Evolutionary conservation across 2,113 vertebrate genomes (phyloP).

Genomic region (Hippocampus mohnikei): DNA sequence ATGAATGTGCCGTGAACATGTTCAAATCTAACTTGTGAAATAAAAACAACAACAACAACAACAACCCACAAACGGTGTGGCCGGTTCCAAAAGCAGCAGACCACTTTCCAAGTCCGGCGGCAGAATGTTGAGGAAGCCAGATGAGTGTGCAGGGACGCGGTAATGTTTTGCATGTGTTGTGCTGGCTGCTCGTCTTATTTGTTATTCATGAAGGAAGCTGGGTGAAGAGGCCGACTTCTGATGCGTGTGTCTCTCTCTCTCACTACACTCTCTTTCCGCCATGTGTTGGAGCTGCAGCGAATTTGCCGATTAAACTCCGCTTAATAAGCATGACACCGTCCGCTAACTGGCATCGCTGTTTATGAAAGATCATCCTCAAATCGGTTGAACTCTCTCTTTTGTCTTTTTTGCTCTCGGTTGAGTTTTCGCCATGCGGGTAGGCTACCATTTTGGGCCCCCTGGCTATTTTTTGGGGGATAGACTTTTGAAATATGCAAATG

Average conservation of each 20-base stretch:
- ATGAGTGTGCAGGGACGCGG: slow-evolving; percentile 56
- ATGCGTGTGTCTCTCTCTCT: slow-evolving; percentile 52
- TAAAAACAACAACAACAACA: not conserved
- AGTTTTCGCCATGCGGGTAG: slow-evolving; percentile 66
- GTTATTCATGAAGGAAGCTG: slow-evolving; percentile 77
- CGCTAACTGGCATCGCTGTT: slow-evolving; percentile 55
- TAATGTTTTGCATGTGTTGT: slow-evolving; percentile 75
- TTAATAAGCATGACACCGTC: slow-evolving; percentile 36
- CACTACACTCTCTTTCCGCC: slow-evolving; percentile 21
- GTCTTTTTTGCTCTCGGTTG: slow-evolving; percentile 40
- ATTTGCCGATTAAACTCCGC: slow-evolving; percentile 35
- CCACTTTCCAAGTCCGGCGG: slow-evolving; percentile 11
- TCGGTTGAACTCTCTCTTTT: slow-evolving; percentile 35
- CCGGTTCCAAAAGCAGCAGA: slow-evolving; percentile 1
- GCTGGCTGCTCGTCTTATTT: slow-evolving; percentile 64
- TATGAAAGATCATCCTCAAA: slow-evolving; percentile 41
- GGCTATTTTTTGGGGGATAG: slow-evolving; percentile 70
- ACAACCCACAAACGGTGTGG: not conserved
- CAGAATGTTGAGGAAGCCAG: slow-evolving; percentile 50
- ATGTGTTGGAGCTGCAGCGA: slow-evolving; percentile 34
- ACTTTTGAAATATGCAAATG: slow-evolving; percentile 72
- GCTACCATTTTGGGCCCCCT: slow-evolving; percentile 54
- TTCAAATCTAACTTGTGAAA: not conserved
- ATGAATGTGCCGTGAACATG: not conserved
- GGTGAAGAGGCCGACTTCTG: slow-evolving; percentile 68